These are phyloP conservation scores for Drosophila subobscura DNA, from an alignment of 1,140 invertebrate species.

Conservation along the genomic window DNA sequence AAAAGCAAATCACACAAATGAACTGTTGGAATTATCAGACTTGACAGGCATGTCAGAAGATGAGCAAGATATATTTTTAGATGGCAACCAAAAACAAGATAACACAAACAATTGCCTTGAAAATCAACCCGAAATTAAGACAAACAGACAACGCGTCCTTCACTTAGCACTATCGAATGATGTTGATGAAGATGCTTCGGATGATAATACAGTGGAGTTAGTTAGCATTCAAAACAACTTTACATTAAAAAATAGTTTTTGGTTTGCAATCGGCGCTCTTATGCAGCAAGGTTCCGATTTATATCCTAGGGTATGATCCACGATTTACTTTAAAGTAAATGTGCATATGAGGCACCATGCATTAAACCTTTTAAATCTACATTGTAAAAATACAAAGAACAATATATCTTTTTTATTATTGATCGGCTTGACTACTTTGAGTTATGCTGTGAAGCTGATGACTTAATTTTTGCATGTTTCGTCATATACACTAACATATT, in stretches of 20 bases:
- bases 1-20: constrained; percentile 29
- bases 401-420: too few species aligned
- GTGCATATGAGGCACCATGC: too few species aligned
- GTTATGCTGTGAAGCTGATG: too few species aligned
- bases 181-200: constrained; percentile 38
- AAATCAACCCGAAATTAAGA: background rate
- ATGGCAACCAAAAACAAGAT: constrained; percentile 10
- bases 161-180: constrained; percentile 7
- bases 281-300: constrained; percentile 97
- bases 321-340: constrained; percentile 1
- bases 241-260: constrained; percentile 90
- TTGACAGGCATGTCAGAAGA: constrained; percentile 6
- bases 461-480: too few species aligned
- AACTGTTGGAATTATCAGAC: constrained; percentile 45
- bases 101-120: background rate
- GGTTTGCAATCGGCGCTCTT: constrained; percentile 96
- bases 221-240: constrained; percentile 89
- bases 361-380: too few species aligned
- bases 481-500: too few species aligned
- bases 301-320: constrained; percentile 88
- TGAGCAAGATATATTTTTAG: constrained; percentile 16
- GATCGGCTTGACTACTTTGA: too few species aligned
- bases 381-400: too few species aligned
- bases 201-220: constrained; percentile 83
- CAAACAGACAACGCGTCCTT: background rate